Conservation (phyloP, 2,797 vertebrate species). For the Anabas testudineus region DNA sequence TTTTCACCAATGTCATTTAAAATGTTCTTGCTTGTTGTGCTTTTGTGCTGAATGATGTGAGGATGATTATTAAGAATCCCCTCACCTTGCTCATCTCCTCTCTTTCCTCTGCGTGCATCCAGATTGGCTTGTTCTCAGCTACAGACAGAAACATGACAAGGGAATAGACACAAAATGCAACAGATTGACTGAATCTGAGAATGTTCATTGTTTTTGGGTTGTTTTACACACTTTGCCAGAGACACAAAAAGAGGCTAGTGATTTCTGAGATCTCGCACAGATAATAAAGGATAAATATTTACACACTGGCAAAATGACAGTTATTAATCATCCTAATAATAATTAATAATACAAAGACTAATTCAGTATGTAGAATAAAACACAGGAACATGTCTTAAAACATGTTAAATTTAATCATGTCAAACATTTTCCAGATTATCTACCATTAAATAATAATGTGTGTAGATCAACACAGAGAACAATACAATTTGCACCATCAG, state of each 20-base stretch:
- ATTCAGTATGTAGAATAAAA: neutral
- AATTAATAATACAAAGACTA: neutral
- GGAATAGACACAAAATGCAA: constrained; percentile 48
- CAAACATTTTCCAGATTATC: neutral
- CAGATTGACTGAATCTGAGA: neutral
- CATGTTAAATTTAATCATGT: constrained; percentile 9
- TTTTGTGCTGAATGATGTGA: neutral
- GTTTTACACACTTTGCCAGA: too few species aligned
- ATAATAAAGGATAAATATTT: neutral
- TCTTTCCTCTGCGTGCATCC: constrained; percentile 99
- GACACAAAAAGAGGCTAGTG: neutral
- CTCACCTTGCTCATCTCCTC: constrained; percentile 99
- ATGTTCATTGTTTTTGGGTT: neutral
- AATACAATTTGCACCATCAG: neutral
- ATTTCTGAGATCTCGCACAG: neutral
- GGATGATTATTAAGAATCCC: constrained; percentile 6
- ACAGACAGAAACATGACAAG: constrained; percentile 72
- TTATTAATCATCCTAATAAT: neutral
- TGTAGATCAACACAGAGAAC: neutral
- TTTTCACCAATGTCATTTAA: neutral
- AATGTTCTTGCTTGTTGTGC: neutral
- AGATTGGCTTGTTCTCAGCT: constrained; percentile 99
- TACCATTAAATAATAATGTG: neutral
- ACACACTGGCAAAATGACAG: neutral
- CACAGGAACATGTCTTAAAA: neutral